phyloP scores from a whole-genome alignment of 2,113 vertebrate species.

The Promerops cafer region DNA sequence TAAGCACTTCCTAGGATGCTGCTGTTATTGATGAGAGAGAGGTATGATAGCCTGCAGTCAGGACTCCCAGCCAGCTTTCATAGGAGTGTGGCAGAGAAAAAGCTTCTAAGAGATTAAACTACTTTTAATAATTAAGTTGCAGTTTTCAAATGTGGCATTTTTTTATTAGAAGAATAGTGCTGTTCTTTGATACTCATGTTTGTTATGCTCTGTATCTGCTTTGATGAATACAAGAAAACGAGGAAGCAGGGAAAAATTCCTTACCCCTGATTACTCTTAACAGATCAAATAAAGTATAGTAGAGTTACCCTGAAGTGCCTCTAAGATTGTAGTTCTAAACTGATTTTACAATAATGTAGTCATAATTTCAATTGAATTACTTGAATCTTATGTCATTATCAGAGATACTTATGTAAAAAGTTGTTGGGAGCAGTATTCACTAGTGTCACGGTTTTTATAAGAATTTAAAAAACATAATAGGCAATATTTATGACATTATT shows the following conservation, averaged over 20 bases:
- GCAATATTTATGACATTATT: background rate
- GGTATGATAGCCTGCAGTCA: background rate
- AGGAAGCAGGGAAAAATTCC: background rate
- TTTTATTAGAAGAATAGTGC: background rate
- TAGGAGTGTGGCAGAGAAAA: background rate
- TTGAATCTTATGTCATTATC: background rate
- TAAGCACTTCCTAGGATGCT: background rate
- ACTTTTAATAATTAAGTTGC: background rate
- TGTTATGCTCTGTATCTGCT: background rate
- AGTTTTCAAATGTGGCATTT: background rate
- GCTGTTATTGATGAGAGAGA: background rate
- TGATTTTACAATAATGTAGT: background rate
- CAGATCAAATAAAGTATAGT: background rate
- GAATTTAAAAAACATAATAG: background rate
- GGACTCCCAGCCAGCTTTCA: background rate
- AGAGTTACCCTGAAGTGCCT: background rate
- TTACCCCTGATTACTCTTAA: background rate
- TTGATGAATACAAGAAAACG: background rate
- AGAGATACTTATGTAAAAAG: background rate
- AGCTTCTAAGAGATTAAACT: background rate
- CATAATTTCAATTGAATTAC: background rate
- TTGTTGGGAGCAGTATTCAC: background rate
- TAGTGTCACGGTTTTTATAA: fast-evolving
- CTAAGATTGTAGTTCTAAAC: background rate
- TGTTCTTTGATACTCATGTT: background rate